Evolutionary conservation across 2,113 vertebrate species (phyloP), one percentile per base, ranked within the genome.

Genomic region (Morone saxatilis): DNA sequence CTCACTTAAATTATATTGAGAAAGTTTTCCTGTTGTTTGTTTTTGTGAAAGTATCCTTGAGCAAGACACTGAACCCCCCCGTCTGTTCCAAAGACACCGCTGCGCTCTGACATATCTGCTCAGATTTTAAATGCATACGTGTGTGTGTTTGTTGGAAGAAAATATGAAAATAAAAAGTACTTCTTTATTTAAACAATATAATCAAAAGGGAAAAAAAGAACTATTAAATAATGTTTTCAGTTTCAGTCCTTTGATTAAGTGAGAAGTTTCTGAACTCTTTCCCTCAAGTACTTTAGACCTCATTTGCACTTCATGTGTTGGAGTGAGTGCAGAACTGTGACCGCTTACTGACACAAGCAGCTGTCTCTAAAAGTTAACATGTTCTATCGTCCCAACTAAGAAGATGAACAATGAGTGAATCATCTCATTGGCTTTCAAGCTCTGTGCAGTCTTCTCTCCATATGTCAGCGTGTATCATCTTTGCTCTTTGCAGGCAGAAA

Each of bases 271-370:
- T 81, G 54, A 67, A 66, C 51, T 63, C 41, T n/a, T 77, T 78
- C 47, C 57, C 72, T 85, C 38, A 71, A 81, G 67, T 78, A 76
- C 62, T 78, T 67, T 50, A 36, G 67, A 70, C 76, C 74, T 85
- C 62, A 78, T 91, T 86, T 91, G 66, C 51, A 75, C 77, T 67
- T 59, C 56, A 65, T 69, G 57, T 88, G 71, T 86, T 78, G 61
- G 88, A 85, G 71, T 86, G 67, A 63, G 72, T 67, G 63, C 80
- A 81, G 72, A 71, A 84, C 80, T 83, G 57, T 91, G 90, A 93
- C 84, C 86, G 68, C 75, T 86, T 81, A 22, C 81, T 94, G 89
- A 93, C 89, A 91, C 88, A 83, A 68, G 73, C 91, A 93, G 79
- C 76, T 93, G 91, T 88, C 83, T 90, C 57, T 67, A 79, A 85